Evolutionary conservation across 2,113 vertebrate species (phyloP).

Genomic region (Mastomys coucha): DNA sequence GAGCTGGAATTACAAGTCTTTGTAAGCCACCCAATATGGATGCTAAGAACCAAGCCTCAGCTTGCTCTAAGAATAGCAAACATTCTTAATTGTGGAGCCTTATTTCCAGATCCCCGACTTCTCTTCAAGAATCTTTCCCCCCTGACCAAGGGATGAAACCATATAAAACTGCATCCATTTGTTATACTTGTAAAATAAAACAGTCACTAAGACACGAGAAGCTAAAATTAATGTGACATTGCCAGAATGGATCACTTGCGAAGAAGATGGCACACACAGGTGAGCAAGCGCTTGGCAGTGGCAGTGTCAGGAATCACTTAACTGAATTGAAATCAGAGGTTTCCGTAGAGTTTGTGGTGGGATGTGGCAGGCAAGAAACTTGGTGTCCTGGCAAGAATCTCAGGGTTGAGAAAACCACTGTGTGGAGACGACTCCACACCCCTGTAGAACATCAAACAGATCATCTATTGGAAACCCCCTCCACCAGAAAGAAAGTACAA

Average conservation of each 20-base stretch:
- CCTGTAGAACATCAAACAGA: neutral
- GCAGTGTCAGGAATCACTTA: neutral
- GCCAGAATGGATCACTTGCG: neutral
- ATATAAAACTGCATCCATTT: neutral
- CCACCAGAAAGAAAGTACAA: neutral
- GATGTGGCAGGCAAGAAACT: neutral
- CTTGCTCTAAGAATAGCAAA: neutral
- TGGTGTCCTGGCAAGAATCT: neutral
- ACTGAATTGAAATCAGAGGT: neutral
- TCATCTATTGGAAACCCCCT: conserved; percentile 11
- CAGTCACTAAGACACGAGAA: neutral
- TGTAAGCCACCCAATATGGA: neutral
- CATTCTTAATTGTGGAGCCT: too few species aligned
- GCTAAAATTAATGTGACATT: neutral
- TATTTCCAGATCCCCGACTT: neutral
- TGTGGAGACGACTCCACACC: conserved; percentile 23
- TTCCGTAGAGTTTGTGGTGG: neutral
- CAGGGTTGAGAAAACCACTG: neutral
- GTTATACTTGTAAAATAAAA: neutral
- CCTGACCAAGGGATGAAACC: neutral
- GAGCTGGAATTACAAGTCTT: neutral
- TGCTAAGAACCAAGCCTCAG: too few species aligned
- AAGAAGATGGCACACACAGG: neutral
- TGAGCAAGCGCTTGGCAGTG: neutral
- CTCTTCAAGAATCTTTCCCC: neutral